Evolutionary conservation across 2,113 vertebrate genomes (phyloP).

Genomic region (Nycticorax nycticorax): DNA sequence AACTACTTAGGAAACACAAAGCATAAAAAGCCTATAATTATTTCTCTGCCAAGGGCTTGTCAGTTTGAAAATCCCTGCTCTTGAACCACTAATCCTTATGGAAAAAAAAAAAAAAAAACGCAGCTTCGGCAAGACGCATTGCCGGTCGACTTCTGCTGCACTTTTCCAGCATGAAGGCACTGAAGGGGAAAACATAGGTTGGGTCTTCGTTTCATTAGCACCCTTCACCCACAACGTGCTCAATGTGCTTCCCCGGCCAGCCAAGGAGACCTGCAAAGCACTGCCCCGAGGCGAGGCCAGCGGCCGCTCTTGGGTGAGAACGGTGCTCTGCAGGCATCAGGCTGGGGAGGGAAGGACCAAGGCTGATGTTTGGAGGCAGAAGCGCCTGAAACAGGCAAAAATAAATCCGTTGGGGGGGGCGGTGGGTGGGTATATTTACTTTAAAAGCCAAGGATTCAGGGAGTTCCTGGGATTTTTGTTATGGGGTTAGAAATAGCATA

Average conservation of each 20-base stretch:
- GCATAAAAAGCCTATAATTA: constrained; percentile 56
- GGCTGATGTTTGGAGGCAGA: not conserved
- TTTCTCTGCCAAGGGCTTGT: constrained; percentile 66
- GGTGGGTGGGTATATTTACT: not conserved
- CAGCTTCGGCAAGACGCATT: not conserved
- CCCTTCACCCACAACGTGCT: not conserved
- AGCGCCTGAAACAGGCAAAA: constrained; percentile 3
- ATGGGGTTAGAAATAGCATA: not conserved
- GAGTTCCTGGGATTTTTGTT: constrained; percentile 19
- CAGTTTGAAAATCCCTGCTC: constrained; percentile 60
- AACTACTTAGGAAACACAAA: constrained; percentile 59
- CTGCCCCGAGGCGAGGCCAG: not conserved
- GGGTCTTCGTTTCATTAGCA: not conserved
- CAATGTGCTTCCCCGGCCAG: fast-evolving
- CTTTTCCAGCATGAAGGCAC: not conserved
- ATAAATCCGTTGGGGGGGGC: not conserved
- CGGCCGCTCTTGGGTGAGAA: not conserved
- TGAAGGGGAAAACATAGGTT: not conserved
- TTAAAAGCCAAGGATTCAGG: constrained; percentile 19
- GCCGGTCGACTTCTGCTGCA: not conserved
- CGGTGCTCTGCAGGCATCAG: not conserved
- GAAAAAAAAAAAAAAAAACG: not conserved
- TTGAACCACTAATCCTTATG: constrained; percentile 55
- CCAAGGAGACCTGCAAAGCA: not conserved
- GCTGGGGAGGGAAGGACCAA: not conserved